Evolutionary conservation across 2,113 vertebrate genomes (phyloP).

Genomic region (Lagenorhynchus albirostris): DNA sequence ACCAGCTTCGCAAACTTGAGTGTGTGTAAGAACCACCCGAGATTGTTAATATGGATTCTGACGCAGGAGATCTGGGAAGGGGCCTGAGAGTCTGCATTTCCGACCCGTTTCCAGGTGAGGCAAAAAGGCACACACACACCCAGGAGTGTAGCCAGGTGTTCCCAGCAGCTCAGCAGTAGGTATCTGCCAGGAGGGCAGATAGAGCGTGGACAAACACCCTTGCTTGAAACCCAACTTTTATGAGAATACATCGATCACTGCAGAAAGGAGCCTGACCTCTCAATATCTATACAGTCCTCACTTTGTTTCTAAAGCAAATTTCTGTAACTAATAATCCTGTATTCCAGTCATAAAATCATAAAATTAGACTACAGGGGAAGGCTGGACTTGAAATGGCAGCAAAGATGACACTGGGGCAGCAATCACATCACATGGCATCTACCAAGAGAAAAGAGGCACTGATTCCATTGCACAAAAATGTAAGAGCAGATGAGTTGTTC

Average conservation of each 20-base stretch:
- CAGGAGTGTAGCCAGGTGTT: accelerated
- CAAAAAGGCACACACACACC: background rate
- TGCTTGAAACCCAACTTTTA: background rate
- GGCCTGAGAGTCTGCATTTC: background rate
- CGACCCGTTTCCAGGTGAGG: background rate
- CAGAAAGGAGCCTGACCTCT: background rate
- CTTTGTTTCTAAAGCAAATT: background rate
- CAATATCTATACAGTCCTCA: background rate
- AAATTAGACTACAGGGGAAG: background rate
- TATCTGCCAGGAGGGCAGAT: background rate
- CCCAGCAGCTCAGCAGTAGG: accelerated
- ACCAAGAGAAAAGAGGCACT: background rate
- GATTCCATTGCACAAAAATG: background rate
- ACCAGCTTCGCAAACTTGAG: background rate
- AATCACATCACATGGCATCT: accelerated
- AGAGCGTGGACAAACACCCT: background rate
- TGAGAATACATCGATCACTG: background rate
- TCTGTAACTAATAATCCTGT: too few species aligned
- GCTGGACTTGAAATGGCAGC: background rate
- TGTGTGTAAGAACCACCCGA: background rate
- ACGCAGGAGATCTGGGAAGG: background rate
- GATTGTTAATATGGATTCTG: background rate
- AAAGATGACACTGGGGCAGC: too few species aligned
- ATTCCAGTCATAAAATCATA: background rate
- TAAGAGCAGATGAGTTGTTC: background rate